Evolutionary conservation across 2,113 vertebrate species (phyloP).

Genomic region (Chlorocebus sabaeus): DNA sequence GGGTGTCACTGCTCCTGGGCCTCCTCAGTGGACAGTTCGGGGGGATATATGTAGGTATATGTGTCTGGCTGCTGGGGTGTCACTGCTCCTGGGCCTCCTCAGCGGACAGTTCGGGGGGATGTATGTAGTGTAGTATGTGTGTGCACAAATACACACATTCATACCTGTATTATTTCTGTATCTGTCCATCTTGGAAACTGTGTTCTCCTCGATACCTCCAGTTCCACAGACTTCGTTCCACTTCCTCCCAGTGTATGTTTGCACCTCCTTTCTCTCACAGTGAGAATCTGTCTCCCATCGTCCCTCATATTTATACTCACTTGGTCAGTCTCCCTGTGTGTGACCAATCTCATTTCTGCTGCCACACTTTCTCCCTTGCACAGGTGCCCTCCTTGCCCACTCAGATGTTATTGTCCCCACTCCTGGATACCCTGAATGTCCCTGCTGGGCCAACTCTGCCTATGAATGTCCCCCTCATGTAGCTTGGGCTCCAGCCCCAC

Average conservation of each 20-base stretch:
- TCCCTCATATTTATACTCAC: background rate
- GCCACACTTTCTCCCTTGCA: background rate
- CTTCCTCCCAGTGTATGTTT: rapidly evolving
- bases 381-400: background rate
- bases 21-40: background rate
- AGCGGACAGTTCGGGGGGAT: background rate
- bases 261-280: background rate
- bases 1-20: background rate
- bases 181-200: background rate
- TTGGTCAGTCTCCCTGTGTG: background rate
- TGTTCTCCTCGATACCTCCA: background rate
- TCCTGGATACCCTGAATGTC: background rate
- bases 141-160: too few species aligned
- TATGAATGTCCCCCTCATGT: background rate
- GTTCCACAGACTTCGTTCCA: too few species aligned
- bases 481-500: background rate
- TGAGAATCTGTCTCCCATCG: too few species aligned
- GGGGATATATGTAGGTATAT: rapidly evolving
- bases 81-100: background rate
- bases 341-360: background rate
- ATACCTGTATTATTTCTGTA: too few species aligned
- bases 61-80: too few species aligned
- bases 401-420: too few species aligned
- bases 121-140: rapidly evolving
- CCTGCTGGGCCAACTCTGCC: background rate